These are phyloP conservation scores for Fragum sueziense DNA, from an alignment of 2,888 invertebrate genomes.

Conservation along the genomic window DNA sequence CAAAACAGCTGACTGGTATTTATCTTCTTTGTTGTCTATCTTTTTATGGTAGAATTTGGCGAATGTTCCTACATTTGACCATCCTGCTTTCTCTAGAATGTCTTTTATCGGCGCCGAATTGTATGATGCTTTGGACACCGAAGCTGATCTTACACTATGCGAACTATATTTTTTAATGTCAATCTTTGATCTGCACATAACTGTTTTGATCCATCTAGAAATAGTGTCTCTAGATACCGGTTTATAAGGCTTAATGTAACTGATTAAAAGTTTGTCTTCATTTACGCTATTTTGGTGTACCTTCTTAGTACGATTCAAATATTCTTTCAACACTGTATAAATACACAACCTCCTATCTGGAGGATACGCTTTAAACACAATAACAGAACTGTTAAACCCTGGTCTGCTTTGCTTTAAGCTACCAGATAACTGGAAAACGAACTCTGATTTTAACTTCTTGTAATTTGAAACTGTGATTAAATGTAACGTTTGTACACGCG, in stretches of 20 bases:
- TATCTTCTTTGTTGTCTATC: background rate
- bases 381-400: slow-evolving; percentile 14
- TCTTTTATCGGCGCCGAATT: slow-evolving; percentile 38
- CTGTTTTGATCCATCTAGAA: slow-evolving; percentile 50
- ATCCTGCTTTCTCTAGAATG: slow-evolving; percentile 49
- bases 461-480: slow-evolving; percentile 23
- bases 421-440: slow-evolving; percentile 23
- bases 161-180: slow-evolving; percentile 37
- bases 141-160: slow-evolving; percentile 53
- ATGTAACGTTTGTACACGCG: slow-evolving; percentile 43
- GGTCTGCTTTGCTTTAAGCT: slow-evolving; percentile 36
- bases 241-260: slow-evolving; percentile 52
- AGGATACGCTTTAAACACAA: slow-evolving; percentile 38
- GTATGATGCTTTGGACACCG: slow-evolving; percentile 39
- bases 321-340: slow-evolving; percentile 46
- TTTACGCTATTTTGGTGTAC: slow-evolving; percentile 25
- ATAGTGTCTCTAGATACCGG: slow-evolving; percentile 51
- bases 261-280: slow-evolving; percentile 34
- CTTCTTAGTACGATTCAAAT: slow-evolving; percentile 28
- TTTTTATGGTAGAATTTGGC: slow-evolving; percentile 15
- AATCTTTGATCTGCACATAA: slow-evolving; percentile 37
- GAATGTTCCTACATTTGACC: slow-evolving; percentile 39
- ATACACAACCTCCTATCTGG: slow-evolving; percentile 30
- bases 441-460: slow-evolving; percentile 37
- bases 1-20: background rate